Percentiles rank a stretch among this genome's conserved stretches.
These are phyloP conservation scores for Mus spicilegus DNA, from an alignment of 2,113 vertebrate species.

Conservation along the genomic window DNA sequence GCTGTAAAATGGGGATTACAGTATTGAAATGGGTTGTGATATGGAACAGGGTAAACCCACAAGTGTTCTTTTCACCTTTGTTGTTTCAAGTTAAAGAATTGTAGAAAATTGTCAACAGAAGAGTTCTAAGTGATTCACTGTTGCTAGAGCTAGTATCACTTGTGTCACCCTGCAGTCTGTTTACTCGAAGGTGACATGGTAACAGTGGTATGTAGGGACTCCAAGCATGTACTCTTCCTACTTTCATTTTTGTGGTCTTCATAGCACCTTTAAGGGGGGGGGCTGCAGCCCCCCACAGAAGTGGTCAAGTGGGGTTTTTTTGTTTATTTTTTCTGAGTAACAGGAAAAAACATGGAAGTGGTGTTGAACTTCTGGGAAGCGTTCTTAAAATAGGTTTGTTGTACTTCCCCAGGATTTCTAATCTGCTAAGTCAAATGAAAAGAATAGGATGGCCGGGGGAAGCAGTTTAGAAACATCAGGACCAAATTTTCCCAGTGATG, in stretches of 20 bases:
- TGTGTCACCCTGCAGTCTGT: neutral
- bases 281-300: neutral
- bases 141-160: neutral
- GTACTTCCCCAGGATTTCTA: neutral
- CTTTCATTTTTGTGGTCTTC: neutral
- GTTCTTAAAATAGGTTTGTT: neutral
- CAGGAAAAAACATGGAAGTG: neutral
- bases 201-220: neutral
- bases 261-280: neutral
- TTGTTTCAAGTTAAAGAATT: slow-evolving; percentile 4
- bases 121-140: neutral
- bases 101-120: neutral
- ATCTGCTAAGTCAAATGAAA: neutral
- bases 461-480: neutral
- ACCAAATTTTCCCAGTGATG: neutral
- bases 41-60: neutral
- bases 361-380: neutral
- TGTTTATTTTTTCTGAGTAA: neutral
- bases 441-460: neutral
- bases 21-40: neutral
- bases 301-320: neutral
- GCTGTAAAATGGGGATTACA: slow-evolving; percentile 3
- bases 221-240: neutral
- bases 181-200: neutral
- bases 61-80: neutral